These are phyloP conservation scores for Cerceris rybyensis DNA, from an alignment of 2,888 invertebrate genomes.

Conservation along the genomic window DNA sequence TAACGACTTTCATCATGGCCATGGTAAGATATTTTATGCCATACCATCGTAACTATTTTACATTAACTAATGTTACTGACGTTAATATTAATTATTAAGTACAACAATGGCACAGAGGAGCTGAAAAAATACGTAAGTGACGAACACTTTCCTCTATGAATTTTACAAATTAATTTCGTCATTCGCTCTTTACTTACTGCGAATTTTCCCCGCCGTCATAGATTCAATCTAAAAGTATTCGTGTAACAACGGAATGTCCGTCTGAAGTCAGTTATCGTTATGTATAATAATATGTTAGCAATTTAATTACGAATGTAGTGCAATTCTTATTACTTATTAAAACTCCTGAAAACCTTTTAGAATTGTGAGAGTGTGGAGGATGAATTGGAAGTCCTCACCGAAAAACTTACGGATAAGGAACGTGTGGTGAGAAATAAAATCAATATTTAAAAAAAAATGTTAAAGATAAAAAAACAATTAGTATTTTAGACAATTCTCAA, in stretches of 20 bases:
- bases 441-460: not conserved
- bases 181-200: not conserved
- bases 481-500: too few species aligned
- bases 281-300: not conserved
- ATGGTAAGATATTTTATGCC: constrained; percentile 61
- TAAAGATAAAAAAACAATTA: too few species aligned
- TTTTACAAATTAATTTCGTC: not conserved
- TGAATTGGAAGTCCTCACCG: constrained; percentile 50
- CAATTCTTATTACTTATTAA: constrained; percentile 5
- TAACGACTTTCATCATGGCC: constrained; percentile 66
- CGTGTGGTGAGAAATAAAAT: constrained; percentile 39
- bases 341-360: constrained; percentile 32
- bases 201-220: not conserved
- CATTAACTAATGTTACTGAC: constrained; percentile 30
- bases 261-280: not conserved
- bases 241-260: not conserved
- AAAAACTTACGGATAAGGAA: constrained; percentile 55
- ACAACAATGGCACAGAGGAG: constrained; percentile 60
- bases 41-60: not conserved
- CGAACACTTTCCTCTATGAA: not conserved
- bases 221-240: not conserved
- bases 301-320: not conserved
- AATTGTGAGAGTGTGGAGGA: constrained; percentile 46
- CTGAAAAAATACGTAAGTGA: constrained; percentile 68
- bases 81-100: constrained; percentile 54